Base-by-base conservation (phyloP, 2,888 invertebrate species). In the Xanthostigma xanthostigma region DNA sequence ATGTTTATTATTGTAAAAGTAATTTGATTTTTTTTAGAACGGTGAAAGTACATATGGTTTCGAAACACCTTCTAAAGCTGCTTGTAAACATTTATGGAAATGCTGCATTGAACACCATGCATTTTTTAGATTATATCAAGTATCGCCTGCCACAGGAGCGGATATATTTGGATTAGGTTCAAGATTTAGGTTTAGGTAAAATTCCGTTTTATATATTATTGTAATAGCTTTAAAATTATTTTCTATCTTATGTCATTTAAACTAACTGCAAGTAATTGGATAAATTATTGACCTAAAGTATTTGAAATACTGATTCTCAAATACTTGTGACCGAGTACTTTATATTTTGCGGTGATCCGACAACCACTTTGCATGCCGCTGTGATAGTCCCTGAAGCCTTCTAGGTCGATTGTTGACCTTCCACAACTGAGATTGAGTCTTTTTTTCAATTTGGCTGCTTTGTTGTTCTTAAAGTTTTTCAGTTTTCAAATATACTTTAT, bases 11-110 rank as follows among this genome's bases (percentile, higher is more conserved):
- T 44, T 40, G 6, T 34, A 14, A n/a, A 44, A 8, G 17, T 9
- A 34, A 13, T 42, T 13, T 14, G 11, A 27, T 53, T 51, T 56
- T 53, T 59, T 54, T 51, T 66, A 90, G 90, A 90, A 89, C 65
- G 93, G 93, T 60, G 91, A 93, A 57, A 87, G 89, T 63, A 93
- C 93, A n/a, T 94, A 92, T 67, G 93, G 93, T 8, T 95, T 95
- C 69, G 93, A 94, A 70, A 88, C 92, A 27, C 87, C 89, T 43
- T 88, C 90, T 49, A 84, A 91, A 59, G 77, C 88, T 27, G 93
- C 93, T 12, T 94, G 94, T 66, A 90, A 94, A 61, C 94, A 95
- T 70, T 74, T 96, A 56, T 95, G 94, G 92, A 85, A 89, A 58
- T 95, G 95, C 69, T 93, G 93, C 67, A 82, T 92, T 47, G 95